Evolutionary conservation across 2,113 vertebrate species (phyloP).

Genomic region (Dicaeum eximium): DNA sequence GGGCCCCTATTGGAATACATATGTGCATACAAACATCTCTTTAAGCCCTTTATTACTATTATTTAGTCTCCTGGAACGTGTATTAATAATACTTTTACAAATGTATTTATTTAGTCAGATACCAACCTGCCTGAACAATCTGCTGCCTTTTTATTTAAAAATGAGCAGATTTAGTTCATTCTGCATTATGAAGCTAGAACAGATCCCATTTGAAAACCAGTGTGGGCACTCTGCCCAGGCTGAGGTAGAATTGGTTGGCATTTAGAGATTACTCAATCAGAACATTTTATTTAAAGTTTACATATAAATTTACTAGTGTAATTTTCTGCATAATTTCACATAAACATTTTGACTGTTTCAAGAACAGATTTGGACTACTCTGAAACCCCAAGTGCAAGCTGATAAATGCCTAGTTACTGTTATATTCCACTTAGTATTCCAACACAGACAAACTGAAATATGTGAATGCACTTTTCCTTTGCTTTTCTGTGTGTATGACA

Average conservation of each 20-base stretch:
- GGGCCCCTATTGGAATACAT: background rate
- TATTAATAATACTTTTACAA: background rate
- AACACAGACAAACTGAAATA: background rate
- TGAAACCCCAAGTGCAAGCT: background rate
- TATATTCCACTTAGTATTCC: background rate
- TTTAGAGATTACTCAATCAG: background rate
- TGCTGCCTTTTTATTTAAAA: background rate
- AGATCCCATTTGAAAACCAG: background rate
- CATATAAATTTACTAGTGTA: background rate
- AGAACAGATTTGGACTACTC: background rate
- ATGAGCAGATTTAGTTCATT: background rate
- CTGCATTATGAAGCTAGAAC: background rate
- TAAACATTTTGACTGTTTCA: background rate
- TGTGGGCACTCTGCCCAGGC: background rate
- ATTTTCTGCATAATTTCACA: conserved; percentile 11
- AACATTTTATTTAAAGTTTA: background rate
- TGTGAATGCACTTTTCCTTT: background rate
- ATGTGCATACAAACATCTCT: background rate
- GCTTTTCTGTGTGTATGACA: background rate
- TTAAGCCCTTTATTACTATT: background rate
- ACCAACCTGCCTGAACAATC: background rate
- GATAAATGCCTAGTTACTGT: background rate
- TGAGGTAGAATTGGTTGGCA: background rate
- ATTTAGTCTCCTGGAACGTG: background rate
- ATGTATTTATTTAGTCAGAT: background rate